Conservation (phyloP, 2,113 vertebrate species). For the Uria lomvia region DNA sequence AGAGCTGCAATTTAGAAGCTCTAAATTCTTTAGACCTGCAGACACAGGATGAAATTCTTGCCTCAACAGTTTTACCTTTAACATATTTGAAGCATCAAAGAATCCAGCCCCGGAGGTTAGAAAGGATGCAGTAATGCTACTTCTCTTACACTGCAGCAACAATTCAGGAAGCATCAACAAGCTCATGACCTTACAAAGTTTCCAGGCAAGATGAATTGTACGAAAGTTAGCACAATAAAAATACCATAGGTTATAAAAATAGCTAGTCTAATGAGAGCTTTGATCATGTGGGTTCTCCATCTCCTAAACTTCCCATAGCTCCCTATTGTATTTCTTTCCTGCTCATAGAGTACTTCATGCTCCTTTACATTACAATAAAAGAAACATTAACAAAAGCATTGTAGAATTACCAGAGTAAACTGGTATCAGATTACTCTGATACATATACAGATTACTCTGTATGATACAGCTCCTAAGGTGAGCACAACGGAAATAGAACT, state of each 20-base stretch:
- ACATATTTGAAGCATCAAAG: background rate
- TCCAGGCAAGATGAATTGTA: background rate
- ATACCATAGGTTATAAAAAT: background rate
- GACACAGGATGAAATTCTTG: background rate
- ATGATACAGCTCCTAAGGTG: background rate
- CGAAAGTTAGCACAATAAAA: background rate
- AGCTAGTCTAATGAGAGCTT: background rate
- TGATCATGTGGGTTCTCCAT: background rate
- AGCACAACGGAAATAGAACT: background rate
- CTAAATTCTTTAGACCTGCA: background rate
- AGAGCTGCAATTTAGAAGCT: background rate
- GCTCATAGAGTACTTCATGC: background rate
- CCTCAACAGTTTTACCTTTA: background rate
- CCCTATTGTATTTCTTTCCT: background rate
- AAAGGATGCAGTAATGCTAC: background rate
- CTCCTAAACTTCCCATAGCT: rapidly evolving
- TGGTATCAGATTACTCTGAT: background rate
- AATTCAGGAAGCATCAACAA: background rate
- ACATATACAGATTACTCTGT: background rate
- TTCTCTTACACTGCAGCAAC: background rate
- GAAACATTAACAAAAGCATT: background rate
- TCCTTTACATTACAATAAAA: background rate
- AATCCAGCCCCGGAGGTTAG: background rate
- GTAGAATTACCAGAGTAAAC: background rate
- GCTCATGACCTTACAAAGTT: background rate